Percentiles rank a stretch among this genome's conserved stretches.
phyloP scores from a whole-genome alignment of 2,113 vertebrate genomes.

The Cyphotilapia sp. region DNA sequence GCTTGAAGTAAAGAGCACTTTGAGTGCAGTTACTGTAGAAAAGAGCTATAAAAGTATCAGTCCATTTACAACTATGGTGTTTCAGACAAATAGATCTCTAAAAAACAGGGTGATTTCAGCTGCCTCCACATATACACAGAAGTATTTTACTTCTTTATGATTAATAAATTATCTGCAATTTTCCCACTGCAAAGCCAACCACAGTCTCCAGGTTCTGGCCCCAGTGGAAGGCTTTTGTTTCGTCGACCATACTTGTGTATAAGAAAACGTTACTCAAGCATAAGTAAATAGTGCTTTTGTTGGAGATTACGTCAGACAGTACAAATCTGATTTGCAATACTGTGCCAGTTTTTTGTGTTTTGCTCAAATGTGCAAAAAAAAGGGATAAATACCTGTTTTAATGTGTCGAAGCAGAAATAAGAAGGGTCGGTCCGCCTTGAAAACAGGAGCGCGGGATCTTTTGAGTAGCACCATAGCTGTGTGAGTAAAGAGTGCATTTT shows the following conservation, averaged over 20 bases:
- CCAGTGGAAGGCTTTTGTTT: neutral
- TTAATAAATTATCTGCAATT: neutral
- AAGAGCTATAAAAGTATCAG: neutral
- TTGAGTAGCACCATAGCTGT: conserved; percentile 85
- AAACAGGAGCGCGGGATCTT: conserved; percentile 79
- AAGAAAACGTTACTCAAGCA: neutral
- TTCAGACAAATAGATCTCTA: neutral
- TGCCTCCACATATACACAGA: neutral
- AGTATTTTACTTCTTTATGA: neutral
- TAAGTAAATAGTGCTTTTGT: neutral
- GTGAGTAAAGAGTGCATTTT: neutral
- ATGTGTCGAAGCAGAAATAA: conserved; percentile 79
- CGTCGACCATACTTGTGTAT: neutral
- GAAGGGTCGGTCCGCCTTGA: conserved; percentile 88
- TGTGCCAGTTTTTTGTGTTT: neutral
- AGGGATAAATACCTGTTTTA: conserved; percentile 72
- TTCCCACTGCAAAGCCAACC: neutral
- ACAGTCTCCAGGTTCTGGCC: neutral
- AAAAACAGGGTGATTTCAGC: neutral
- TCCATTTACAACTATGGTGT: neutral
- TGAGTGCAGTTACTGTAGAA: neutral
- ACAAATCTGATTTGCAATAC: neutral
- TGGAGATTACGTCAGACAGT: neutral
- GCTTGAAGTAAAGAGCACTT: neutral
- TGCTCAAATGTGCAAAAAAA: neutral